Conservation (phyloP, 2,797 vertebrate species). For the Lindbergichthys nudifrons region DNA sequence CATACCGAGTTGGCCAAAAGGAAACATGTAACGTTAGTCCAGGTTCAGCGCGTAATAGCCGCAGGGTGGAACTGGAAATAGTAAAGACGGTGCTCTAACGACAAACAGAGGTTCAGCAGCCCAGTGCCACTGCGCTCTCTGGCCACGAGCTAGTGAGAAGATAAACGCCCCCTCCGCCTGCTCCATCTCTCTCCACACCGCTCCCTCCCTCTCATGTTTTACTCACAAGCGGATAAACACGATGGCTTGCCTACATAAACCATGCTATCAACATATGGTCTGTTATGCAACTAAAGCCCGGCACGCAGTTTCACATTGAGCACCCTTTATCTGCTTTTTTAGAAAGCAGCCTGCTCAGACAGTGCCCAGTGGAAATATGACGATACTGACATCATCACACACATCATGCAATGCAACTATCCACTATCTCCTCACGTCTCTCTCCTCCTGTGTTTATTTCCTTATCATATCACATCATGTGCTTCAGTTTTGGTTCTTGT, state of each 20-base stretch:
- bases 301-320: conserved; percentile 23
- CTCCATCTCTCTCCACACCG: conserved; percentile 63
- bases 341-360: conserved; percentile 27
- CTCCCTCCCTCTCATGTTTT: conserved; percentile 56
- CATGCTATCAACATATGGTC: conserved; percentile 21
- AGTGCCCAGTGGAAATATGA: conserved; percentile 46
- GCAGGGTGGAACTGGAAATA: conserved; percentile 5
- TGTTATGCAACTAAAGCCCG: conserved; percentile 64
- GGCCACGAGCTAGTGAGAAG: conserved; percentile 52
- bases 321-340: conserved; percentile 5
- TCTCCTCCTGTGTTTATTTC: no score
- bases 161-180: conserved; percentile 71
- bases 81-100: conserved; percentile 19
- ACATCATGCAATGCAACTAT: conserved; percentile 10
- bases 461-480: no score
- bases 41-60: conserved; percentile 1
- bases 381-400: conserved; percentile 50
- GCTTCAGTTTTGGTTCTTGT: no score
- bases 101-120: conserved; percentile 34
- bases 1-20: conserved; percentile 10
- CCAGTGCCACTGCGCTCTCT: conserved; percentile 46
- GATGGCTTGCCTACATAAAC: conserved; percentile 38
- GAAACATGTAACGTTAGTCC: background rate
- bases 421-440: no score
- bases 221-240: conserved; percentile 65